Base-by-base conservation (phyloP, 2,888 invertebrate species). In the Vesta saturnalis region DNA sequence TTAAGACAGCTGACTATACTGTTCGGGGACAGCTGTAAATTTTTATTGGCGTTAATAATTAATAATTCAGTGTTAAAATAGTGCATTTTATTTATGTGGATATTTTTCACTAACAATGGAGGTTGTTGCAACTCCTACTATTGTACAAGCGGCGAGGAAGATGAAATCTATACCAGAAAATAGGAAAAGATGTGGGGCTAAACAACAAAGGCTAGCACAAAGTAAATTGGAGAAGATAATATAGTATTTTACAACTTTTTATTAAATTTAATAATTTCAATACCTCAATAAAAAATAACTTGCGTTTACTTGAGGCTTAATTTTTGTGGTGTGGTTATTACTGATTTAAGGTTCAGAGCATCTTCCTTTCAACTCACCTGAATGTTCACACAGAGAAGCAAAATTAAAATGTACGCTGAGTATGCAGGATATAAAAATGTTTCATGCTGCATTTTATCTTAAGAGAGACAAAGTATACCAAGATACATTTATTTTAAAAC, bases 401-500 rank as follows among this genome's bases (percentile, higher is more conserved):
- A 14, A n/a, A 47, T 47, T 47, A n/a, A 5, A 47, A 15, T 47
- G 47, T 15, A 47, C 3, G 16, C 47, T 47, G 16, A 47, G 16
- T 14, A 47, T 47, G 47, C 47, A 47, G 5, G 47, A 47, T 47
- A 47, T 8, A 14, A 47, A 47, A 47, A 56, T n/a, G n/a, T 14
- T 30, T 30, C 30, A 30, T 30, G 30, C 30, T 30, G 30, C 30
- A 16, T 56, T 35, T 56, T 56, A 56, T 56, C 10, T 35, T 23
- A 56, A 30, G 23, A 56, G 18, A 30, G 18, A 30, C 56, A 56
- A 56, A 54, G 23, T 54, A 10, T 22, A 22, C 22, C 22, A 54
- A 54, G 55, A 54, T 54, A 21, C 21, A 19, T 54, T 54, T 22
- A n/a, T 54, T 5, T 22, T 18, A 54, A 54, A n/a, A 47, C 14